Evolutionary conservation across 1,140 invertebrate species (phyloP).

Genomic region (Penaeus vannamei): DNA sequence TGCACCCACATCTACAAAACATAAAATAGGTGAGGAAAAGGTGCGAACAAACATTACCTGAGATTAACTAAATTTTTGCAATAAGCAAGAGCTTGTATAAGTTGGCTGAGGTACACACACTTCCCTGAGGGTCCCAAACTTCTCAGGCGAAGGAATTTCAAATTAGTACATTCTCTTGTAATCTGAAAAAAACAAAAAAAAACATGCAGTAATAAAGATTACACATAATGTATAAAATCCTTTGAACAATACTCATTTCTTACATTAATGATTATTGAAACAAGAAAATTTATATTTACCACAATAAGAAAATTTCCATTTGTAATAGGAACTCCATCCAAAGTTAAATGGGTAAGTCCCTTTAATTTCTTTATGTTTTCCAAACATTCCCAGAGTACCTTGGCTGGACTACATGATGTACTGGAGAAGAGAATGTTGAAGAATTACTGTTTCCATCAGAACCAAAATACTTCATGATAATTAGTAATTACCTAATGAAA

Average conservation of each 20-base stretch:
- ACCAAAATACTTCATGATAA: neutral
- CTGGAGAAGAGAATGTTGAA: slow-evolving; percentile 14
- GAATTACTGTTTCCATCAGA: neutral
- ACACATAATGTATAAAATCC: no score
- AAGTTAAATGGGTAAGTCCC: slow-evolving; percentile 33
- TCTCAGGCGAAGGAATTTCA: no score
- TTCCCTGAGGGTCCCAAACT: no score
- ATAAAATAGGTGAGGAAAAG: neutral
- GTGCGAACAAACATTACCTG: neutral
- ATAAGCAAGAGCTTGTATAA: no score
- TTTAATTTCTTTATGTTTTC: slow-evolving; percentile 43
- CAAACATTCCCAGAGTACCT: slow-evolving; percentile 47
- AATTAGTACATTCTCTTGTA: no score
- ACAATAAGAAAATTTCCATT: slow-evolving; percentile 29
- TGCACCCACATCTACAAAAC: no score
- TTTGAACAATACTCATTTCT: no score
- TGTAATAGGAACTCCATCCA: slow-evolving; percentile 47
- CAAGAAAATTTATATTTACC: neutral
- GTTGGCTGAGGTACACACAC: no score
- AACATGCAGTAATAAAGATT: neutral
- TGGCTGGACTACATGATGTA: slow-evolving; percentile 31
- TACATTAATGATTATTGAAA: no score
- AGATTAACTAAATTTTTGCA: no score
- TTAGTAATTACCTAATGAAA: neutral
- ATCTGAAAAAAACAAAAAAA: neutral